phyloP scores from a whole-genome alignment of 30 jellyfish, hydroid and myxozoan genomes.

The Aurelia sp. region DNA sequence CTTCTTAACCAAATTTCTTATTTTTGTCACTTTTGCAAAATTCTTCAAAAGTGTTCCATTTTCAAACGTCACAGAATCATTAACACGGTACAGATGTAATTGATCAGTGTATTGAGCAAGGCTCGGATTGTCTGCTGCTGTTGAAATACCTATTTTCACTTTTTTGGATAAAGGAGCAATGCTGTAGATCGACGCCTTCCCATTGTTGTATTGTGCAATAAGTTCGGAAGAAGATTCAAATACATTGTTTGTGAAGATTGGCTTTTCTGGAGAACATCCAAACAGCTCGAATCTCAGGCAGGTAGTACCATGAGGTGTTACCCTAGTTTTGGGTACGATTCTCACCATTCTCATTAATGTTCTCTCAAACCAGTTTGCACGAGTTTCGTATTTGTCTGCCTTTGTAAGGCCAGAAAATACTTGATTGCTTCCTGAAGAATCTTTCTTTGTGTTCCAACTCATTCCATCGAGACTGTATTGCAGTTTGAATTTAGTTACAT shows the following conservation, averaged over 20 bases:
- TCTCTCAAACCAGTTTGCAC: conserved; percentile 26
- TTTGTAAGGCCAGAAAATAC: too few relatives aligned
- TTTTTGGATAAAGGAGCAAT: conserved; percentile 7
- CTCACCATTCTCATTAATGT: conserved; percentile 12
- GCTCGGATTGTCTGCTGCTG: not conserved
- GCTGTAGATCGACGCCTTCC: not conserved
- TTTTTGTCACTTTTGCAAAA: not conserved
- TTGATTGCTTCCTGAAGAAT: too few relatives aligned
- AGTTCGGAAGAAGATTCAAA: not conserved
- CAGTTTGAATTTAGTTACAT: not conserved
- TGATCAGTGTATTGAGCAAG: not conserved
- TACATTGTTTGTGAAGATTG: not conserved
- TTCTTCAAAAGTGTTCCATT: not conserved
- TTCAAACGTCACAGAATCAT: not conserved
- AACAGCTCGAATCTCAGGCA: conserved; percentile 51
- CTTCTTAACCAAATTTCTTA: too few relatives aligned
- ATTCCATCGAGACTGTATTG: not conserved
- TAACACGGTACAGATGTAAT: too few relatives aligned
- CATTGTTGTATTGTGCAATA: not conserved
- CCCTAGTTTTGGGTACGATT: conserved; percentile 21
- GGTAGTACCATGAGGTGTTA: not conserved
- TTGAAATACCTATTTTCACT: not conserved
- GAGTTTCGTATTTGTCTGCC: too few relatives aligned
- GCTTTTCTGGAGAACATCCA: conserved; percentile 39
- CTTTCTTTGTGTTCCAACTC: not conserved